A percentile compares a stretch with the other conserved stretches of the same genome.
Evolutionary conservation across 2,888 invertebrate genomes (phyloP).

Genomic region (Copidosoma aretas): DNA sequence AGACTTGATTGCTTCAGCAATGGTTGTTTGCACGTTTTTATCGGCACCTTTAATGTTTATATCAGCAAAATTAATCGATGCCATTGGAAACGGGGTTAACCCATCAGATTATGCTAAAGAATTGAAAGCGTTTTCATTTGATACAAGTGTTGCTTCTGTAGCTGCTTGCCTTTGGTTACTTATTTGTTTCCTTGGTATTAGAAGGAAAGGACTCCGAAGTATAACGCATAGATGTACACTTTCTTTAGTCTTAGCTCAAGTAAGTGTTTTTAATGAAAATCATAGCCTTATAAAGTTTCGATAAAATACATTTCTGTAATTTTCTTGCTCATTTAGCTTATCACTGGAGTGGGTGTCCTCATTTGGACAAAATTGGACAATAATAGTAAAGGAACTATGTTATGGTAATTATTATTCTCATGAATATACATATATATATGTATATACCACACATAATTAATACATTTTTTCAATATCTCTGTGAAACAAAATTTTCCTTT

Average conservation of each 20-base stretch:
- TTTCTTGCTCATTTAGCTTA: conserved; percentile 44
- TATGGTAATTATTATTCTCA: conserved; percentile 49
- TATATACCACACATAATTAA: too few species aligned
- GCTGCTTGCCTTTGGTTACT: conserved; percentile 82
- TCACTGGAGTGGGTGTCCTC: conserved; percentile 54
- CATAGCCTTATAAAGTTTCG: background rate
- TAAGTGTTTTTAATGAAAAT: conserved; percentile 56
- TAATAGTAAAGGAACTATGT: conserved; percentile 43
- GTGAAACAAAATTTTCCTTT: conserved; percentile 9
- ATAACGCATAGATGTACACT: conserved; percentile 85
- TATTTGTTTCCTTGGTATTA: conserved; percentile 68
- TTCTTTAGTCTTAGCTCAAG: conserved; percentile 82
- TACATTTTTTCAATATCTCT: conserved; percentile 3
- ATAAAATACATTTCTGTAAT: conserved; percentile 10
- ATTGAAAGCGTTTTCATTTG: conserved; percentile 80
- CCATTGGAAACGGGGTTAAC: conserved; percentile 62
- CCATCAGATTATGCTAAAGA: conserved; percentile 79
- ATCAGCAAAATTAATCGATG: conserved; percentile 85
- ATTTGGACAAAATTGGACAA: conserved; percentile 56
- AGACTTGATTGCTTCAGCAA: conserved; percentile 90
- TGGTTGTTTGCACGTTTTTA: conserved; percentile 93
- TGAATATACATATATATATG: conserved; percentile 1
- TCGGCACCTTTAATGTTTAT: conserved; percentile 95
- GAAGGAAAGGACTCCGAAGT: conserved; percentile 77
- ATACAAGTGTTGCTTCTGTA: conserved; percentile 81